A percentile compares a stretch with the other conserved stretches of the same genome.
phyloP scores from a whole-genome alignment of 2,797 vertebrate species.

The Emys orbicularis region DNA sequence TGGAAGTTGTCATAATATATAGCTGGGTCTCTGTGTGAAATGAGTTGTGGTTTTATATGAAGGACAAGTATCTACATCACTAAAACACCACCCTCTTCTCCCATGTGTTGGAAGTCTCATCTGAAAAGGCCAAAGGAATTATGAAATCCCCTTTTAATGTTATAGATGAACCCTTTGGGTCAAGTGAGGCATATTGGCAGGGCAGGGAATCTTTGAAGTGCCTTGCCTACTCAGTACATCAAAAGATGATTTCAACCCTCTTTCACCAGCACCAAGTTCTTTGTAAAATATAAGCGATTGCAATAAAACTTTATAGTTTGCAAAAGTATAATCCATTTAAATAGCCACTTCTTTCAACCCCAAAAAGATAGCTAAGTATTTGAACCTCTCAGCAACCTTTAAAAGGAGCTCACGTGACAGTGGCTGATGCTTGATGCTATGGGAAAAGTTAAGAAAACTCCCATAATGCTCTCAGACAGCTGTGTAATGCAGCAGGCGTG shows the following conservation, averaged over 20 bases:
- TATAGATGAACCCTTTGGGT: not conserved
- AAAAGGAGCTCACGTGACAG: not conserved
- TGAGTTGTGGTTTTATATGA: not conserved
- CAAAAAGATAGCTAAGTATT: not conserved
- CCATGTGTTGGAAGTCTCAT: accelerated
- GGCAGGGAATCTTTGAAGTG: not conserved
- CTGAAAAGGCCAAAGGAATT: not conserved
- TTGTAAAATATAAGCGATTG: not conserved
- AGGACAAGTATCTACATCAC: not conserved
- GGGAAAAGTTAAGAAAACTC: not conserved
- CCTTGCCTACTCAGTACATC: not conserved
- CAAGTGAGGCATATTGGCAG: not conserved
- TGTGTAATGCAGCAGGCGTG: accelerated
- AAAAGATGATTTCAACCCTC: not conserved
- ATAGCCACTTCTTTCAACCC: not conserved
- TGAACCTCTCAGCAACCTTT: not conserved
- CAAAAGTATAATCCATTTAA: not conserved
- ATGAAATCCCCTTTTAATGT: not conserved
- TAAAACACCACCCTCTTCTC: conserved; percentile 23
- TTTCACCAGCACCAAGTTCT: not conserved
- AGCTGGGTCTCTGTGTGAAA: not conserved
- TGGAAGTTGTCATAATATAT: not conserved
- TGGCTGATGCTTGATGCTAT: not conserved
- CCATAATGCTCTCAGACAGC: not conserved
- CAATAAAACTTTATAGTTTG: not conserved